These are phyloP conservation scores for Dione juno DNA, from an alignment of 2,888 invertebrate genomes.

Conservation along the genomic window DNA sequence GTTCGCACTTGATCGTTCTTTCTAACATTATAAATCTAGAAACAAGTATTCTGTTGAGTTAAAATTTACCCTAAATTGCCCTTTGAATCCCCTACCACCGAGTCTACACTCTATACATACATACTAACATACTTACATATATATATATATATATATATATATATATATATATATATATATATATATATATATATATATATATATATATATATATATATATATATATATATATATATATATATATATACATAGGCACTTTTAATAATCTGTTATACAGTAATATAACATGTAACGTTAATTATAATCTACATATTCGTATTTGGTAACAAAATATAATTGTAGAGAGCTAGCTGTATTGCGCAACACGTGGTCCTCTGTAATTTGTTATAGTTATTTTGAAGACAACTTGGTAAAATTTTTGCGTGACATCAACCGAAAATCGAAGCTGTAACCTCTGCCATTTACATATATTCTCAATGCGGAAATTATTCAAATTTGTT, in stretches of 20 bases:
- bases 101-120: too few relatives aligned
- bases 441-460: too few relatives aligned
- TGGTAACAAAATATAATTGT: conserved; percentile 11
- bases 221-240: not conserved
- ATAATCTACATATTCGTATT: not conserved
- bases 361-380: not conserved
- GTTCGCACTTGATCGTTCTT: too few relatives aligned
- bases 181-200: too few relatives aligned
- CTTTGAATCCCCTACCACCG: too few relatives aligned
- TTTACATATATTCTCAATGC: not conserved
- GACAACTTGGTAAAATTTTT: too few relatives aligned
- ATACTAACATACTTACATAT: too few relatives aligned
- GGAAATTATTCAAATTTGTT: not conserved
- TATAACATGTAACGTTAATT: conserved; percentile 1
- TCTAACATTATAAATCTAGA: too few relatives aligned
- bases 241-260: not conserved
- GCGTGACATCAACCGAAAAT: too few relatives aligned
- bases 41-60: too few relatives aligned
- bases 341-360: not conserved
- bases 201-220: too few relatives aligned
- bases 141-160: not conserved
- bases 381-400: not conserved
- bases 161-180: not conserved
- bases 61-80: too few relatives aligned
- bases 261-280: not conserved